Base-by-base conservation (phyloP, 2,113 vertebrate species). In the Seriola aureovittata region DNA sequence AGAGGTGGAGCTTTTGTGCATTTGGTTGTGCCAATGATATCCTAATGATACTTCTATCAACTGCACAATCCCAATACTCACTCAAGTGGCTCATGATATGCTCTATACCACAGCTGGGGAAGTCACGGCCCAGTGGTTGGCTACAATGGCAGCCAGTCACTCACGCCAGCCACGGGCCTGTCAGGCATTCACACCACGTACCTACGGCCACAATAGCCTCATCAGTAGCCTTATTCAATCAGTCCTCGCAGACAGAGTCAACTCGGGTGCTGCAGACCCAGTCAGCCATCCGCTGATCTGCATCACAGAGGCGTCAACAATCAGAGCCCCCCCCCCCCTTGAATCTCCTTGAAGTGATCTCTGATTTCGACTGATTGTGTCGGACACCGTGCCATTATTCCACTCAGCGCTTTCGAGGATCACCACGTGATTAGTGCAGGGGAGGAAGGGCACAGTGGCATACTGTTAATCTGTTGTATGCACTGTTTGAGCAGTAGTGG, bases 141-240 rank as follows among this genome's bases (percentile, higher is more conserved):
- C 82, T 76, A 94, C 93, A 94, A 95, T 89, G 86, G 86, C 84
- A 40, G 87, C 84, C 84, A 82, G 91, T 80, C 89, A 73, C 65
- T 69, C 88, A 84, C 62, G 55, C 46, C 14, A 32, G 83, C 72
- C 67, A n/a, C 48, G 1, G 52, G 68, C 63, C 82, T 60, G 89
- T 88, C 92, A 84, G 75, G 86, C 84, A 93, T 94, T 92, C 93
- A 88, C 80, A 70, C 91, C 93, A 93, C 83, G 87, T 90, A 79
- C 11, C 82, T 40, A 23, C 4, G 2, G 81, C 82, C 86, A 92
- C 91, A 93, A 88, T 85, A 78, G 87, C 85, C 92, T 91, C 92
- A 93, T 94, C 92, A 91, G 83, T 55, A 42, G 79, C 85, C 84
- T 89, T 79, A 92, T 93, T 91, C 89, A 91, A 82, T 91, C 90